Evolutionary conservation across 2,113 vertebrate genomes (phyloP), one percentile per base, ranked within the genome.

Genomic region (Centropristis striata): DNA sequence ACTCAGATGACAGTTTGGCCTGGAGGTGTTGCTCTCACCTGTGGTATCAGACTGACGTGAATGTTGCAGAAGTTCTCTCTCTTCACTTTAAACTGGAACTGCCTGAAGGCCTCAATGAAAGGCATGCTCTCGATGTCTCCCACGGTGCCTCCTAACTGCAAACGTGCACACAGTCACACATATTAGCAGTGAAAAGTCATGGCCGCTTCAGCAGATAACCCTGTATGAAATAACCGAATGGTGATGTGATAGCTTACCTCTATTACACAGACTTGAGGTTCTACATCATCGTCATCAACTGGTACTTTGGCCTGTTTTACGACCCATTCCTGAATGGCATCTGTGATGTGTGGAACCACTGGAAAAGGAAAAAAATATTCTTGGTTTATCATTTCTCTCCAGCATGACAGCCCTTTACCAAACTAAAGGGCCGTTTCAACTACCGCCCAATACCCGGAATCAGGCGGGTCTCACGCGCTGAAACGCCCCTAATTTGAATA

Each of bases 311-410:
- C 97, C 88, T 99, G 98, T 46, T 96, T 96, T 95, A 98, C 96
- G 0, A 99, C 97, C 98, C 98, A 99, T 50, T 99, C 98, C 88
- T 99, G 98, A 78, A 99, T 98, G 1, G 98, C 97, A 83, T 99
- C 97, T n/a, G 98, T 99, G 92, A 99, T 99, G 84, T 99, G 98
- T 49, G 98, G 98, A 27, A 99, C 98, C 80, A 99, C 98, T 99
- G 86, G 1, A 90, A 88, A 76, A 76, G n/a, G 53, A 1, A 9
- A 42, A 36, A 50, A 25, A 32, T 14, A 58, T 25, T n/a, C 4
- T 27, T 1, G 0, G 14, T 11, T 25, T 2, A 42, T 4, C 3
- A 5, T n/a, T 44, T 8, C 4, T 61, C 25, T 46, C n/a, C 16
- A 36, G 18, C 44, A 4, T 11, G 6, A 14, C 23, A 16, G n/a